Evolutionary conservation across 1,140 invertebrate genomes (phyloP).

Genomic region (Drosophila elegans): DNA sequence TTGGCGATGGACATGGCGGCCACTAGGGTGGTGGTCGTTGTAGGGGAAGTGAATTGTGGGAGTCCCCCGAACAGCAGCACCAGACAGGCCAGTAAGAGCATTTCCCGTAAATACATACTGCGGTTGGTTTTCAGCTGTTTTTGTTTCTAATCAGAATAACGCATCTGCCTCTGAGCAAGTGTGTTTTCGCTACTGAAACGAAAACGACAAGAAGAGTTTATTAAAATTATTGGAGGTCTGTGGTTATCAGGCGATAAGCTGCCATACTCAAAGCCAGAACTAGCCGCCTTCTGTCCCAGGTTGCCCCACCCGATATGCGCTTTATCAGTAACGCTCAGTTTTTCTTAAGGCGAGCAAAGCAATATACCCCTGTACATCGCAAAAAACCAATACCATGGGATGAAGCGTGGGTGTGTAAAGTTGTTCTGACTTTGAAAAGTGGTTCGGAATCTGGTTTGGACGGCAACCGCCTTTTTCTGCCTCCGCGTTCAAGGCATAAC

Average conservation of each 20-base stretch:
- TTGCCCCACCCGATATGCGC: slow-evolving; percentile 8
- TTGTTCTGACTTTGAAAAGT: slow-evolving; percentile 70
- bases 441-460: slow-evolving; percentile 28
- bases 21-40: slow-evolving; percentile 75
- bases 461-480: slow-evolving; percentile 18
- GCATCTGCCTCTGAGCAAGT: slow-evolving; percentile 7
- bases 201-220: slow-evolving; percentile 14
- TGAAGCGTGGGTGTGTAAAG: slow-evolving; percentile 53
- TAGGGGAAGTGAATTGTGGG: slow-evolving; percentile 67
- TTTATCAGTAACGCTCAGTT: slow-evolving; percentile 18
- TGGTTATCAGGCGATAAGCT: slow-evolving; percentile 39
- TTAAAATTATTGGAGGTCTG: slow-evolving; percentile 15
- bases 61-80: slow-evolving; percentile 66
- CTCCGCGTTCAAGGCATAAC: neutral
- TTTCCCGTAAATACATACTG: slow-evolving; percentile 59
- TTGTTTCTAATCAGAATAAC: slow-evolving; percentile 17
- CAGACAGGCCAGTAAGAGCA: slow-evolving; percentile 57
- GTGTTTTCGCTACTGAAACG: slow-evolving; percentile 46
- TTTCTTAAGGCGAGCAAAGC: neutral
- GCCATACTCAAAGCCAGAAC: neutral
- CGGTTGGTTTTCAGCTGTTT: neutral
- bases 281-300: neutral
- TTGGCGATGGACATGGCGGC: slow-evolving; percentile 81
- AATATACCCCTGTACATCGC: slow-evolving; percentile 4
- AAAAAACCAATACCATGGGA: slow-evolving; percentile 29